Base-by-base conservation (phyloP, 2,797 vertebrate species). In the Alcedo quadribrachys region DNA sequence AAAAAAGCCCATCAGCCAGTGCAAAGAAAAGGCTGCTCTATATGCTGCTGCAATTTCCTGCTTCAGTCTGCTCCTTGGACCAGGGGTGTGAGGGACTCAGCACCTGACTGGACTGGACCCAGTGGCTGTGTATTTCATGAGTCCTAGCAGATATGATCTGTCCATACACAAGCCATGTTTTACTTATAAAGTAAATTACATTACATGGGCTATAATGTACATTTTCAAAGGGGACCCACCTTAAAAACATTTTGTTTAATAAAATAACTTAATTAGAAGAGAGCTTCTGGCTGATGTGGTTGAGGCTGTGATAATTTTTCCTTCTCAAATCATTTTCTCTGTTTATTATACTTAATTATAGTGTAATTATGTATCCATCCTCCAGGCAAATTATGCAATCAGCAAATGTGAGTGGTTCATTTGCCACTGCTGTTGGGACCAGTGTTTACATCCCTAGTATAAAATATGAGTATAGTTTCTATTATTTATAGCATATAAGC, bases 331-430 rank as follows among this genome's bases (percentile, higher is more conserved):
- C 3, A 92, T 93, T 92, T 96, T 96, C 87, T 94, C 67, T 94
- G 90, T 92, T 97, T 96, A 96, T 97, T 94, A 96, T 87, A 91
- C 83, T 89, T 96, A 96, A 96, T 96, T 95, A 96, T 91, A 88
- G 86, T 92, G 93, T 94, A 94, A 96, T 97, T 96, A 97, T 90
- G 80, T 94, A 93, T 85, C 78, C 93, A 91, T 95, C 96, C 94
- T 96, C 92, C 96, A 95, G 96, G 96, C 95, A 96, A 96, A 96
- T 96, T 96, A 92, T 96, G 96, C 93, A 97, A 96, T 96, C 94
- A 89, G 90, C 91, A 94, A 93, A 89, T 87, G 75, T 89, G 95
- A 96, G 88, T 96, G 81, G 92, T 89, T 96, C 92, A 74, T 96
- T 96, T 96, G 94, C 95, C 94, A 87, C 85, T 96, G 91, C 93